A percentile compares a stretch with the other conserved stretches of the same genome.
These are phyloP conservation scores for Valencia hispanica DNA, from an alignment of 2,797 vertebrate species.

Conservation along the genomic window DNA sequence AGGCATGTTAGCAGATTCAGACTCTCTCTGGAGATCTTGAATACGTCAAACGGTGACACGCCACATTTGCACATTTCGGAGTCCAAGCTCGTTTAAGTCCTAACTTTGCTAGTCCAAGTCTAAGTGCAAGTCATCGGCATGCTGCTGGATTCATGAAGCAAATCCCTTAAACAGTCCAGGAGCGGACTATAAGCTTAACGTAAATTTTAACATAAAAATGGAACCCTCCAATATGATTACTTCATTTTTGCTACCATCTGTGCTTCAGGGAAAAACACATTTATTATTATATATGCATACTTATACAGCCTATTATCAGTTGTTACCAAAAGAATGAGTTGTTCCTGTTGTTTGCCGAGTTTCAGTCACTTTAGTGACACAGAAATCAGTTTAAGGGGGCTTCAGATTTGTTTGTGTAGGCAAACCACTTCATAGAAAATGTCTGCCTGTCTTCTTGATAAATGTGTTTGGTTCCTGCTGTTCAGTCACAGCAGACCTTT, in stretches of 20 bases:
- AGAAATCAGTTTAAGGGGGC: not conserved
- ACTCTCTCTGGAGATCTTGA: too few relatives aligned
- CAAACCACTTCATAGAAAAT: not conserved
- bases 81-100: too few relatives aligned
- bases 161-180: too few relatives aligned
- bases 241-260: not conserved
- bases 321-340: not conserved
- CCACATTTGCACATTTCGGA: too few relatives aligned
- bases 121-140: too few relatives aligned
- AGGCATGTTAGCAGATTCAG: too few relatives aligned
- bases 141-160: too few relatives aligned
- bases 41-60: too few relatives aligned
- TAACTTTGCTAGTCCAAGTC: too few relatives aligned
- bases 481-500: conserved; percentile 24
- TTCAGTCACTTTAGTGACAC: not conserved
- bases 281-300: not conserved
- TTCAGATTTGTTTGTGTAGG: not conserved
- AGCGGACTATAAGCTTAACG: not conserved
- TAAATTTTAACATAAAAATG: not conserved
- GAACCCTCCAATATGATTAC: not conserved
- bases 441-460: not conserved
- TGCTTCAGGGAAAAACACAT: not conserved
- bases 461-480: conserved; percentile 9
- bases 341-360: not conserved
- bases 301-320: too few relatives aligned